phyloP scores from a whole-genome alignment of 2,888 invertebrate genomes.

The Sympetrum striolatum region DNA sequence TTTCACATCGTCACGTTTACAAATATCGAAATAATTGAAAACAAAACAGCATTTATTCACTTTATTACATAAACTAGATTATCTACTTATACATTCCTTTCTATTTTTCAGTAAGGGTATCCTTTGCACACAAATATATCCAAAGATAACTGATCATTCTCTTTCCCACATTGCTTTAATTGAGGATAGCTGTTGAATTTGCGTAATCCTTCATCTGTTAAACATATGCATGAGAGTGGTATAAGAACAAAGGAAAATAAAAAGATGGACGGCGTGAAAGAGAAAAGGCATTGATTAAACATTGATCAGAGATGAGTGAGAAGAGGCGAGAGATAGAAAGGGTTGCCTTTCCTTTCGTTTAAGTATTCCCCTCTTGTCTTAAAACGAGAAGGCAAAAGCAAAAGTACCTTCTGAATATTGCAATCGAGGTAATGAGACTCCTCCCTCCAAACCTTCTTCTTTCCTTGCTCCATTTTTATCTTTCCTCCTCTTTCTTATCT shows the following conservation, averaged over 20 bases:
- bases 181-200: too few relatives aligned
- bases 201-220: too few relatives aligned
- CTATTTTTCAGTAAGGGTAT: too few relatives aligned
- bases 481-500: not conserved
- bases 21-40: too few relatives aligned
- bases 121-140: too few relatives aligned
- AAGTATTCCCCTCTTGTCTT: not conserved
- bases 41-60: too few relatives aligned
- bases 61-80: too few relatives aligned
- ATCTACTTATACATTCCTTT: too few relatives aligned
- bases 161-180: too few relatives aligned
- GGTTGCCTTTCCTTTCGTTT: not conserved
- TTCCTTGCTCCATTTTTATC: not conserved
- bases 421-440: not conserved
- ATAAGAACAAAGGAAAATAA: not conserved
- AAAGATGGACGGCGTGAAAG: not conserved
- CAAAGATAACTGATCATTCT: too few relatives aligned
- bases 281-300: not conserved
- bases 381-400: not conserved
- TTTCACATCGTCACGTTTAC: too few relatives aligned
- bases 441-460: not conserved
- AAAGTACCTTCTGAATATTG: conserved; percentile 6
- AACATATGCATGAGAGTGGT: too few relatives aligned
- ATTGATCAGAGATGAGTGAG: not conserved
- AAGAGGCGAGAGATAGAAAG: not conserved